A percentile compares a stretch with the other conserved stretches of the same genome.
Conservation (phyloP, 2,888 invertebrate species). For the Pyrgus malvae region DNA sequence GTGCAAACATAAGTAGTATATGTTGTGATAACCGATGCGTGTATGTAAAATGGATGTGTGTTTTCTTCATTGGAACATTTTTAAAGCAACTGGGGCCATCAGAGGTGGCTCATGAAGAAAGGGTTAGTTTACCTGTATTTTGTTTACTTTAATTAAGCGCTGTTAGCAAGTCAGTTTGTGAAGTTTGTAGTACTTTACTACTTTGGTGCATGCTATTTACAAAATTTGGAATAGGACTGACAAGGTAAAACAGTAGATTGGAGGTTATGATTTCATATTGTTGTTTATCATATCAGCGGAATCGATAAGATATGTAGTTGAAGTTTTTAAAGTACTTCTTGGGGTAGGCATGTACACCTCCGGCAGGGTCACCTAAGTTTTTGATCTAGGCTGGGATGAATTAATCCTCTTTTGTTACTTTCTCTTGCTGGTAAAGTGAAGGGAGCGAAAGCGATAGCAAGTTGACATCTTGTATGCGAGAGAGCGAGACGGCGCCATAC, state of each 20-base stretch:
- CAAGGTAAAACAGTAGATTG: slow-evolving; percentile 32
- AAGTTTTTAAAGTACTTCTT: slow-evolving; percentile 2
- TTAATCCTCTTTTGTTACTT: slow-evolving; percentile 80
- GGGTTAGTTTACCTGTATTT: slow-evolving; percentile 78
- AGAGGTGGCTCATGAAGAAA: slow-evolving; percentile 81
- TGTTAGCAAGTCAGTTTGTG: slow-evolving; percentile 14
- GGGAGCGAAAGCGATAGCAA: slow-evolving; percentile 65
- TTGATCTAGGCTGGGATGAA: slow-evolving; percentile 64
- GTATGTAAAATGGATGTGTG: slow-evolving; percentile 78
- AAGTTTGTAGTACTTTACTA: slow-evolving; percentile 27
- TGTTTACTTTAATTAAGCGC: slow-evolving; percentile 39
- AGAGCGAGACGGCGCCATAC: slow-evolving; percentile 63
- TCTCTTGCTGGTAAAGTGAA: slow-evolving; percentile 78
- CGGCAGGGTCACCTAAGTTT: slow-evolving; percentile 47
- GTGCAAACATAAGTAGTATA: slow-evolving; percentile 72
- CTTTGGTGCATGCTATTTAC: slow-evolving; percentile 2
- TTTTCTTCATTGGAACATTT: slow-evolving; percentile 70
- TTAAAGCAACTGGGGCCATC: slow-evolving; percentile 72
- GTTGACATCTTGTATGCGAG: slow-evolving; percentile 39
- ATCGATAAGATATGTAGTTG: slow-evolving; percentile 20
- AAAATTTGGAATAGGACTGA: neutral
- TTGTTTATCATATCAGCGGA: slow-evolving; percentile 52
- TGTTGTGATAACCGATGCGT: slow-evolving; percentile 73
- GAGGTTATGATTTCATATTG: slow-evolving; percentile 59
- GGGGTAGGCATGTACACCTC: slow-evolving; percentile 36